A percentile compares a stretch with the other conserved stretches of the same genome.
Evolutionary conservation across 2,113 vertebrate species (phyloP).

Genomic region (Odontophorus gujanensis): DNA sequence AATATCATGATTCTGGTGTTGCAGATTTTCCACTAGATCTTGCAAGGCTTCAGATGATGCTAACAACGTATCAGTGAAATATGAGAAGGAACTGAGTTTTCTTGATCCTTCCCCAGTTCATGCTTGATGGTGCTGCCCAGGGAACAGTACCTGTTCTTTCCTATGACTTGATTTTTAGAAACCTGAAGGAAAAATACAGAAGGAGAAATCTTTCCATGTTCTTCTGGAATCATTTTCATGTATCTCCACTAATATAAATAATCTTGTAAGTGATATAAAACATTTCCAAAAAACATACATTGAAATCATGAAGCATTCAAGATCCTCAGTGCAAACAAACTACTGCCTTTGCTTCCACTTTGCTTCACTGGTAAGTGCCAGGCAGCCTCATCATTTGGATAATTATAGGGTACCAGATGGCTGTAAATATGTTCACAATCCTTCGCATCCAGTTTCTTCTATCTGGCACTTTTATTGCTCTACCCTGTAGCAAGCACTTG

Average conservation of each 20-base stretch:
- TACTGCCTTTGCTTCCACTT: not conserved
- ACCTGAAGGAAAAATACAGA: not conserved
- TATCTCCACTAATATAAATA: not conserved
- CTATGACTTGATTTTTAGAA: not conserved
- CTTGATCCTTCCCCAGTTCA: not conserved
- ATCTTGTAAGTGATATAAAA: slow-evolving; percentile 16
- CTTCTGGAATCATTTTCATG: slow-evolving; percentile 19
- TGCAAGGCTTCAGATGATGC: not conserved
- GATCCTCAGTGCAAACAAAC: slow-evolving; percentile 39
- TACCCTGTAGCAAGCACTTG: slow-evolving; percentile 15
- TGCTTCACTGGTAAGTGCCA: not conserved
- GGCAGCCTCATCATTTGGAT: slow-evolving; percentile 44
- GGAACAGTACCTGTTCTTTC: not conserved
- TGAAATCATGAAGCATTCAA: not conserved
- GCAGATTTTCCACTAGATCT: not conserved
- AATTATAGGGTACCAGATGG: slow-evolving; percentile 62
- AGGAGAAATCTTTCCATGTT: not conserved
- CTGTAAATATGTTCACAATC: slow-evolving; percentile 66
- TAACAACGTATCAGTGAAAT: accelerated
- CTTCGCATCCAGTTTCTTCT: slow-evolving; percentile 31
- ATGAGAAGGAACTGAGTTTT: not conserved
- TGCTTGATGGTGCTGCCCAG: not conserved
- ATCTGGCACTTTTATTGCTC: slow-evolving; percentile 31
- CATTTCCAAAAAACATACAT: slow-evolving; percentile 16
- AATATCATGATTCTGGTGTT: not conserved